Conservation (phyloP, 1,140 invertebrate species). For the Drosophila pachea region DNA sequence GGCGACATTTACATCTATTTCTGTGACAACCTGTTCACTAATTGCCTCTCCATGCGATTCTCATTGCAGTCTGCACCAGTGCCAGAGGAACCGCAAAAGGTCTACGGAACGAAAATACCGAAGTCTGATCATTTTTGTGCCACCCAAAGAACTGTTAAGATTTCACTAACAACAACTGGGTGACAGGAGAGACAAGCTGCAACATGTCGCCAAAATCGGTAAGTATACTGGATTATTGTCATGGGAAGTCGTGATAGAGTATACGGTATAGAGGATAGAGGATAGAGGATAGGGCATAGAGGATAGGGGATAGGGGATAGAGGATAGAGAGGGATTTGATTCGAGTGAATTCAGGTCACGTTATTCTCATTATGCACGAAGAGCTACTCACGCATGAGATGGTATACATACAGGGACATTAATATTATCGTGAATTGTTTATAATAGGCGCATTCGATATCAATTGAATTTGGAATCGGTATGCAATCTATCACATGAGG, state of each 20-base stretch:
- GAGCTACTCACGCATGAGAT: background rate
- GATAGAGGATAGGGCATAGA: no score
- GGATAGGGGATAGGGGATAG: no score
- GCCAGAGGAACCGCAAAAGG: slow-evolving; percentile 25
- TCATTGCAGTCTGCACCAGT: slow-evolving; percentile 34
- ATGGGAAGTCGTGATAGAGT: no score
- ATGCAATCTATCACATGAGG: slow-evolving; percentile 36
- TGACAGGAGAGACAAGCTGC: slow-evolving; percentile 49
- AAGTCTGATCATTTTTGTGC: slow-evolving; percentile 19
- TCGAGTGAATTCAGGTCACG: no score
- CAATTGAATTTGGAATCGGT: slow-evolving; percentile 26
- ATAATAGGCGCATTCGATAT: background rate
- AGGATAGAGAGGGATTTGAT: no score
- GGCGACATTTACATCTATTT: background rate
- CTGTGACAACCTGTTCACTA: background rate
- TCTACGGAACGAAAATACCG: slow-evolving; percentile 13
- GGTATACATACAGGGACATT: background rate
- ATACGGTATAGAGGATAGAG: no score
- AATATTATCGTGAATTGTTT: background rate
- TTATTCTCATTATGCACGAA: background rate
- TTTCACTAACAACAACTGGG: slow-evolving; percentile 35
- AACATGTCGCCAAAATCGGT: slow-evolving; percentile 77
- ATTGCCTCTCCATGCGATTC: slow-evolving; percentile 6
- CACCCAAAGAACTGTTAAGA: slow-evolving; percentile 24
- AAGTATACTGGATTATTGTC: slow-evolving; percentile 28